Base-by-base conservation (phyloP, 2,797 vertebrate genomes). In the Scyliorhinus canicula region DNA sequence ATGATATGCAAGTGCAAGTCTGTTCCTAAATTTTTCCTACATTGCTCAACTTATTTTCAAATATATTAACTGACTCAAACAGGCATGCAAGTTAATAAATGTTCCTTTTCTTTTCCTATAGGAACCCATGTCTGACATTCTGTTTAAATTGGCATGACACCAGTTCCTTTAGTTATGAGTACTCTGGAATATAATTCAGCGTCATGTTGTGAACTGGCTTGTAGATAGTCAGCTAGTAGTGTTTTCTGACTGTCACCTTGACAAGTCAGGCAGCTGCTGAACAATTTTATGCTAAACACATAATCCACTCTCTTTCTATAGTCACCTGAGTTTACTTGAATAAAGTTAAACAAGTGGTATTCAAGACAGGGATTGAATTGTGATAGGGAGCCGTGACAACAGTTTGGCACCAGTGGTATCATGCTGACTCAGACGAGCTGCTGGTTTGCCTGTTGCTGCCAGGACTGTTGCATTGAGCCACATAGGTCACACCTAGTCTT, bases 81-180 rank as follows among this genome's bases (percentile, higher is more conserved):
- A 93, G 40, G 26, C 26, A 65, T 93, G 26, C 91, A 47, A 65
- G 40, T 93, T 69, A 93, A 93, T 69, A 44, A 69, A 93, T 69
- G 63, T 21, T 93, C 40, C 4, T 44, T 93, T 69, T 47, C 44
- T 47, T 69, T 69, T 93, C 24, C 19, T 24, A 26, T 26, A 65
- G 19, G n/a, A 93, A 65, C 24, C 24, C 24, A 69, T 19, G 3
- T 65, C 40, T 93, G 63, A 93, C 19, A 93, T 93, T 69, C 65
- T 93, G 40, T 93, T 35, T 93, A 21, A 44, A 47, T 93, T 69
- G 60, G 91, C 40, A 31, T 88, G 52, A 88, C 50, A 31, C 16
- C 52, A 50, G 63, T 69, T 67, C 40, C 47, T 93, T 69, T n/a
- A 90, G 40, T 69, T 93, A 40, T 93, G 90, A 52, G 3, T 44